Base-by-base conservation (phyloP, 1,140 invertebrate species). In the Trypoxylus dichotomus region DNA sequence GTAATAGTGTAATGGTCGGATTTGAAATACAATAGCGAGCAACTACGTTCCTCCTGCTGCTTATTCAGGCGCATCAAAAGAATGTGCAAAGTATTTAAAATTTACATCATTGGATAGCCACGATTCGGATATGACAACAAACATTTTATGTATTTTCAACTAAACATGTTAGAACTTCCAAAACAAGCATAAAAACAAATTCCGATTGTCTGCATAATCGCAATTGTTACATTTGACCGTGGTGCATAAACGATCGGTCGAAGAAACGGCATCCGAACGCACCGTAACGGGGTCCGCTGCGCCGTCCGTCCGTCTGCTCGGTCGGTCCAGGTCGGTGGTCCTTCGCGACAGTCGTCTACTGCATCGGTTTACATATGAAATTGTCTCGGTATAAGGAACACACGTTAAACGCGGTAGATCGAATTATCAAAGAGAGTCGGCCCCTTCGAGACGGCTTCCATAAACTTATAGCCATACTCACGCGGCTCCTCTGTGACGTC, bases 281-380 rank as follows among this genome's bases (percentile, higher is more conserved):
- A 7, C 5, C 60, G 60, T 68, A 68, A 25, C 60, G 21, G 24
- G 60, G 60, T 27, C 60, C 24, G 21, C 60, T 10, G 60, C 24
- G 13, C 24, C 8, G 60, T 13, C 27, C 19, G 24, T 15, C 19
- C 60, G 21, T 27, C 24, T 29, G 47, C 47, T 13, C 47, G 60
- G 60, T 24, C 24, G 41, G 60, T 24, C 77, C 71, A 74, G 68
- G 77, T 47, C 78, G 78, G 78, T 79, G 78, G 78, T 79, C 78
- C 78, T 68, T 29, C 21, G 60, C 60, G 24, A 68, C 60, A 68
- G 60, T 68, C 60, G 41, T 27, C 29, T 68, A 63, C 41, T 47
- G 78, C 76, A 76, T 79, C 75, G 42, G 75, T 79, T 79, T 76
- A 79, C 78, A 79, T 77, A 79, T 79, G 76, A 79, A 79, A 79